Evolutionary conservation across 2,888 invertebrate genomes (phyloP).

Genomic region (Iselma pallidipennis): DNA sequence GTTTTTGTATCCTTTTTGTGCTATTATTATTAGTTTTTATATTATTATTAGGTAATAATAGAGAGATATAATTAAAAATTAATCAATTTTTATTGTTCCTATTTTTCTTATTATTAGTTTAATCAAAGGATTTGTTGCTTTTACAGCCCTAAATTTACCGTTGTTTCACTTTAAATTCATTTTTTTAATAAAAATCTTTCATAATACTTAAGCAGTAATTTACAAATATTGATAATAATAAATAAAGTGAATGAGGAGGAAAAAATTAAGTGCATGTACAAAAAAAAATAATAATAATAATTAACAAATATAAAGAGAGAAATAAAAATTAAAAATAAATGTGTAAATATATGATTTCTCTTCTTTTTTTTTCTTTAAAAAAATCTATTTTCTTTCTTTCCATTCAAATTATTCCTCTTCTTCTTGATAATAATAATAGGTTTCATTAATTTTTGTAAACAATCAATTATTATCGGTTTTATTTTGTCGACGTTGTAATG

Average conservation of each 20-base stretch:
- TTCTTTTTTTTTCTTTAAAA: no score
- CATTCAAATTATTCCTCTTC: constrained; percentile 13
- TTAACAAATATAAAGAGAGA: neutral
- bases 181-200: neutral
- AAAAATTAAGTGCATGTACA: neutral
- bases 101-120: neutral
- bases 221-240: neutral
- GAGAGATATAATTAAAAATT: neutral
- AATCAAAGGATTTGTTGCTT: no score
- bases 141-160: constrained; percentile 1
- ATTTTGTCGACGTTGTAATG: constrained; percentile 80
- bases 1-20: no score
- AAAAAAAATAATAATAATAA: neutral
- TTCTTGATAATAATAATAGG: no score
- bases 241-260: neutral
- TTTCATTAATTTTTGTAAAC: constrained; percentile 29
- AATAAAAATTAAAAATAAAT: neutral
- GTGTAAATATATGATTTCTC: no score
- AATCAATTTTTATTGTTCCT: neutral
- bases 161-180: neutral
- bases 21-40: no score
- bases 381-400: neutral
- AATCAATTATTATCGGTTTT: constrained; percentile 59
- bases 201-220: constrained; percentile 3
- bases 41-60: no score